These are phyloP conservation scores for Nibea albiflora DNA, from an alignment of 2,113 vertebrate genomes.

Conservation along the genomic window DNA sequence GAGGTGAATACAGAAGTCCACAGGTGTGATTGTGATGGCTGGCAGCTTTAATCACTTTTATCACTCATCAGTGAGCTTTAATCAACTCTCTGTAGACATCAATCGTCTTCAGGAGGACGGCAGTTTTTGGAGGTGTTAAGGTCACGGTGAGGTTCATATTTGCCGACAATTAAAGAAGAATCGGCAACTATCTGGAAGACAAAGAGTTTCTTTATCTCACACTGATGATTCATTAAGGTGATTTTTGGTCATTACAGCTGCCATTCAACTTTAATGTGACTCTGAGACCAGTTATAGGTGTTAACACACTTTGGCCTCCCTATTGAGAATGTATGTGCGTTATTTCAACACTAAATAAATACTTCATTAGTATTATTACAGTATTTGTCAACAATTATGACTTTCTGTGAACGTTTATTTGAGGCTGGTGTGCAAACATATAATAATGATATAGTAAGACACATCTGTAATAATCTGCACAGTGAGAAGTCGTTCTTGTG, in stretches of 20 bases:
- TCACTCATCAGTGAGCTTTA: constrained; percentile 25
- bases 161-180: constrained; percentile 1
- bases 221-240: constrained; percentile 9
- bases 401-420: background rate
- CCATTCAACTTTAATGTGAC: background rate
- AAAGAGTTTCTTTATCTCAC: constrained; percentile 30
- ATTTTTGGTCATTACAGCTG: constrained; percentile 18
- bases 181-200: background rate
- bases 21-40: constrained; percentile 34
- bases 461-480: background rate
- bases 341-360: too few relatives aligned
- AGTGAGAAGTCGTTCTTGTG: too few relatives aligned
- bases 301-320: background rate
- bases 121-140: constrained; percentile 21
- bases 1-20: constrained; percentile 12
- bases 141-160: constrained; percentile 17
- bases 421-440: background rate
- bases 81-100: constrained; percentile 27
- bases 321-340: background rate
- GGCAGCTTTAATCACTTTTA: constrained; percentile 38
- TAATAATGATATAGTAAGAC: background rate
- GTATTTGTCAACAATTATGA: background rate
- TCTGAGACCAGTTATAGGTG: background rate
- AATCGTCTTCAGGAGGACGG: constrained; percentile 26
- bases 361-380: background rate